A percentile compares a stretch with the other conserved stretches of the same genome.
These are phyloP conservation scores for Polymixis flavicincta DNA, from an alignment of 2,888 invertebrate species.

Conservation along the genomic window DNA sequence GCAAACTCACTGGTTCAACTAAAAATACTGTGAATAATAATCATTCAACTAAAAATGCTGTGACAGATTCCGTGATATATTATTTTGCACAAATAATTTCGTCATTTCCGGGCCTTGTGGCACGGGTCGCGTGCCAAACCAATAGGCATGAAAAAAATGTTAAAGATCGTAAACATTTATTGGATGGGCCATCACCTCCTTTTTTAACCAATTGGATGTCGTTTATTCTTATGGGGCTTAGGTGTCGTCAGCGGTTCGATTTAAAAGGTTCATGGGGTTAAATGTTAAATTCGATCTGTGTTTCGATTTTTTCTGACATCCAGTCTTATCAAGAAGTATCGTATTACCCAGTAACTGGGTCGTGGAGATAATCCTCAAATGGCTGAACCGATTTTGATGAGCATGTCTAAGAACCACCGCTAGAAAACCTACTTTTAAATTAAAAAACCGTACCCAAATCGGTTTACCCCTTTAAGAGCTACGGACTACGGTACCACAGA, in stretches of 20 bases:
- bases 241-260: constrained; percentile 45
- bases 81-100: constrained; percentile 29
- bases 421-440: no score
- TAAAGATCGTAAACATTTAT: constrained; percentile 65
- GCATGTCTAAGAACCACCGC: no score
- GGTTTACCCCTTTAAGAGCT: no score
- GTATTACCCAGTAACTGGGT: no score
- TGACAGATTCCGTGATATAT: constrained; percentile 12
- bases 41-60: background rate
- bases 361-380: no score
- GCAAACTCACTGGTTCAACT: background rate
- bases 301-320: constrained; percentile 14
- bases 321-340: no score
- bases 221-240: constrained; percentile 51
- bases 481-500: no score
- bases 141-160: constrained; percentile 59
- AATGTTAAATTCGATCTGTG: constrained; percentile 20
- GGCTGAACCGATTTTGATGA: no score
- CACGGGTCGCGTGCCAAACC: constrained; percentile 34
- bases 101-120: constrained; percentile 25
- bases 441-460: no score
- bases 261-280: constrained; percentile 47
- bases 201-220: constrained; percentile 57
- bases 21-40: background rate
- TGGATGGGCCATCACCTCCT: constrained; percentile 53